Conservation (phyloP, 2,113 vertebrate genomes). For the Desmodus rotundus region DNA sequence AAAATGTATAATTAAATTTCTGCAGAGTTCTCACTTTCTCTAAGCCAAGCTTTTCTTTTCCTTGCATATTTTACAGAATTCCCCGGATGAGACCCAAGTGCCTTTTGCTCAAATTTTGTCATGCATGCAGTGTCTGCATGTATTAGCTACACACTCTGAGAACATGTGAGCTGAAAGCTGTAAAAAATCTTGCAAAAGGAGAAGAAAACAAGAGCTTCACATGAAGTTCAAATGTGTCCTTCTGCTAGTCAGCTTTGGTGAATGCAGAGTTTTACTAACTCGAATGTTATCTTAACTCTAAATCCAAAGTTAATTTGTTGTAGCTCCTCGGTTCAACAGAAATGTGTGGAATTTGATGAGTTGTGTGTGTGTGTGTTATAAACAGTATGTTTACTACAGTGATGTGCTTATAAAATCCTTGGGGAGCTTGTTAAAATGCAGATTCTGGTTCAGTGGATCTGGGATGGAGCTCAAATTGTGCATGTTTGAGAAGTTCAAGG, state of each 20-base stretch:
- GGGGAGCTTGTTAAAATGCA: background rate
- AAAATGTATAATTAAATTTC: slow-evolving; percentile 51
- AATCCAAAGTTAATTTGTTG: background rate
- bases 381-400: background rate
- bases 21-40: background rate
- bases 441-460: background rate
- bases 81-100: background rate
- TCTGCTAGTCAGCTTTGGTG: background rate
- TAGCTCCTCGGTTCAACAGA: background rate
- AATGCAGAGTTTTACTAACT: background rate
- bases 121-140: background rate
- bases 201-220: background rate
- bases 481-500: background rate
- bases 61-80: slow-evolving; percentile 23
- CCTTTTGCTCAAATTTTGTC: background rate
- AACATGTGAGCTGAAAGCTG: background rate
- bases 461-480: background rate
- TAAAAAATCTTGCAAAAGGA: background rate
- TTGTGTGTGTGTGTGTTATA: background rate
- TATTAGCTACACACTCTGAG: background rate
- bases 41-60: background rate
- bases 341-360: background rate
- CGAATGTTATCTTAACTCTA: background rate
- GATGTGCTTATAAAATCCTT: background rate
- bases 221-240: background rate